Conservation (phyloP, 2,888 invertebrate genomes). For the Pteria penguin region DNA sequence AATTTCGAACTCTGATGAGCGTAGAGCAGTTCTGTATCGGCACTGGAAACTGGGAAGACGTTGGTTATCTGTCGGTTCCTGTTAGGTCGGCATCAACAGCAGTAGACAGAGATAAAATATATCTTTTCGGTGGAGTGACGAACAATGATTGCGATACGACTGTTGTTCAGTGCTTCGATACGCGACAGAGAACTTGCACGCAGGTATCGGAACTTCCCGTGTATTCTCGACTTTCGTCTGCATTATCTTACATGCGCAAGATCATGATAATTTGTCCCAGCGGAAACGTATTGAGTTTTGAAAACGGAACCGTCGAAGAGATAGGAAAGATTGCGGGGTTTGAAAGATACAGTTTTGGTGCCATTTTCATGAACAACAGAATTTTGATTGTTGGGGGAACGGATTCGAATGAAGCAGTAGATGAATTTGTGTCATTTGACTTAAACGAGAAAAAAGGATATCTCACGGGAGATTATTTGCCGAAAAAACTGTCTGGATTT, state of each 20-base stretch:
- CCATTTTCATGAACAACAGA: constrained; percentile 43
- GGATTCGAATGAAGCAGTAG: constrained; percentile 43
- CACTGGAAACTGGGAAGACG: constrained; percentile 53
- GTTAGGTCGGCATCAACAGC: constrained; percentile 57
- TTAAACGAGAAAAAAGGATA: constrained; percentile 12
- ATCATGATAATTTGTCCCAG: constrained; percentile 54
- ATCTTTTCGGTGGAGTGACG: constrained; percentile 58
- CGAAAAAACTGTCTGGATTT: constrained; percentile 47
- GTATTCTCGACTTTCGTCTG: constrained; percentile 39
- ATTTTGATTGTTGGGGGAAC: constrained; percentile 54
- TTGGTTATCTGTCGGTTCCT: constrained; percentile 48
- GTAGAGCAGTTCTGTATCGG: constrained; percentile 53
- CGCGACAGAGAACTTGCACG: constrained; percentile 44
- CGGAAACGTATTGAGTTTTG: constrained; percentile 50
- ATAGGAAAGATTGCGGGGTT: constrained; percentile 47
- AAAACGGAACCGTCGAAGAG: constrained; percentile 31
- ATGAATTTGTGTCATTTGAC: constrained; percentile 45
- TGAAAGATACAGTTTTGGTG: constrained; percentile 55
- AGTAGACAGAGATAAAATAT: constrained; percentile 56
- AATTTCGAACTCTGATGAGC: constrained; percentile 52
- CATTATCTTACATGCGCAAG: constrained; percentile 33
- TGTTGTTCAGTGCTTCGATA: constrained; percentile 59
- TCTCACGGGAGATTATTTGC: constrained; percentile 30
- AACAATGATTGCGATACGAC: constrained; percentile 43
- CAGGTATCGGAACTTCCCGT: constrained; percentile 49